Evolutionary conservation across 2,888 invertebrate genomes (phyloP), one percentile per base, ranked within the genome.

Genomic region (Drosophila testacea): DNA sequence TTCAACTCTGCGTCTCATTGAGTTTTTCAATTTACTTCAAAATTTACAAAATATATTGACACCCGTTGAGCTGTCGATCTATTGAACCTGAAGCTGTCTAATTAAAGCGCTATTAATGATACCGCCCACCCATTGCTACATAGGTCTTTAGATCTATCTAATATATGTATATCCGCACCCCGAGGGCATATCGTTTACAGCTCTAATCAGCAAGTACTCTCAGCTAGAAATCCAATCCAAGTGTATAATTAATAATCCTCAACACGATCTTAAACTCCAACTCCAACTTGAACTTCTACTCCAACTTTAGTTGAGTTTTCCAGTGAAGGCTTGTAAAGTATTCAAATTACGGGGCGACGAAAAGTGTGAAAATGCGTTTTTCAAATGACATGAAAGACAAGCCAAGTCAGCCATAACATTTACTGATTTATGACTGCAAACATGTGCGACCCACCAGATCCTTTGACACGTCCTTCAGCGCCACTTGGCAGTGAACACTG

Each of bases 401-500:
- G 38, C 44, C 30, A 44, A 83, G 83, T 82, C 85, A 82, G 83
- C 83, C 90, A 90, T 88, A 91, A 90, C 88, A 88, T 81, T 73
- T 54, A n/a, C 73, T 92, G 91, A 92, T 92, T 92, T 92, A 92
- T 92, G 91, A 92, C 90, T 81, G 81, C 89, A 92, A 92, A 92
- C 92, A 92, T 87, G 91, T 92, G 92, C 92, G 84, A 83, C 91
- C 92, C 92, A 91, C 91, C 89, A 90, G 87, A 39, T 59, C 36
- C 46, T 36, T 46, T 38, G 77, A 50, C 59, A 51, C 68, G 78
- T 86, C 88, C 90, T 83, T 83, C 85, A 88, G 90, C 89, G 89
- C 89, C 90, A 88, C 87, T 87, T 78, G 32, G 22, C 41, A 38
- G 4, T 30, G 42, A 4, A 30, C 44, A 36, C 44, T 32, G 54